Evolutionary conservation across 2,888 invertebrate genomes (phyloP).

Genomic region (Tolmerus cingulatus): DNA sequence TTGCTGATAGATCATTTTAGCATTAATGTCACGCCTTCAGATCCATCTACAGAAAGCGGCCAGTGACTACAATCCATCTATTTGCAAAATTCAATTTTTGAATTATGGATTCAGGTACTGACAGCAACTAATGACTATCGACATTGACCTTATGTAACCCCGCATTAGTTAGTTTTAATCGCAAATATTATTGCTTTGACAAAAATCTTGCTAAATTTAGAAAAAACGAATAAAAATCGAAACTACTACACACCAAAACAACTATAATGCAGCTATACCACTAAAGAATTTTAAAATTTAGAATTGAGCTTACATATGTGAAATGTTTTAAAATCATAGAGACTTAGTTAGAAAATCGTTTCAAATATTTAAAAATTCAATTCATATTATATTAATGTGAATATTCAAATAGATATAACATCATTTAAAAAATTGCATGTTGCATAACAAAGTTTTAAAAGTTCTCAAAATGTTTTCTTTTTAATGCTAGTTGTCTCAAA

Average conservation of each 20-base stretch:
- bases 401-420: too few relatives aligned
- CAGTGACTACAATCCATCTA: not conserved
- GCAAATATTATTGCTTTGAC: too few relatives aligned
- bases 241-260: not conserved
- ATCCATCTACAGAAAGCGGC: not conserved
- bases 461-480: too few relatives aligned
- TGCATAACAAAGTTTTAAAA: too few relatives aligned
- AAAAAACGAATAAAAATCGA: too few relatives aligned
- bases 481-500: too few relatives aligned
- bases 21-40: not conserved
- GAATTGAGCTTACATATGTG: not conserved
- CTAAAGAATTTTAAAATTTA: not conserved
- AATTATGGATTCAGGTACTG: not conserved
- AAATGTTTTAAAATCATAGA: too few relatives aligned
- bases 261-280: not conserved
- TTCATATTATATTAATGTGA: too few relatives aligned
- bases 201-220: too few relatives aligned
- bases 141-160: not conserved
- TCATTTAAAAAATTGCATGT: too few relatives aligned
- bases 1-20: not conserved
- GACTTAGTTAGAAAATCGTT: too few relatives aligned
- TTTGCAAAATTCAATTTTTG: not conserved
- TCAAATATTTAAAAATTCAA: too few relatives aligned
- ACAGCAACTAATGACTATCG: not conserved
- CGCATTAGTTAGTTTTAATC: not conserved